A percentile compares a stretch with the other conserved stretches of the same genome.
Evolutionary conservation across 2,888 invertebrate genomes (phyloP).

Genomic region (Xestobium rufovillosum): DNA sequence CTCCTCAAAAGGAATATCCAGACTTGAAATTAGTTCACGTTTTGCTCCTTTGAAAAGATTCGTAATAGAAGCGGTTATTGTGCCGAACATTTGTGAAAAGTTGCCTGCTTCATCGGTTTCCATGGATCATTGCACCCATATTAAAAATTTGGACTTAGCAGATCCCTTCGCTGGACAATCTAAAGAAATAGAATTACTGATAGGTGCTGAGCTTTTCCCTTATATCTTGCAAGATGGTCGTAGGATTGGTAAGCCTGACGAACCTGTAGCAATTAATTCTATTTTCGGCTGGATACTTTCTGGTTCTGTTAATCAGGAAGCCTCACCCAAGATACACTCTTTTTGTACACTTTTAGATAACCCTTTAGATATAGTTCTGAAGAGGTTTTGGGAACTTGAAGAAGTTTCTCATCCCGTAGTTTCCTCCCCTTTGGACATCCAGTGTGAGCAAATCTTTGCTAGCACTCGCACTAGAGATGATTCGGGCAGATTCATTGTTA

Average conservation of each 20-base stretch:
- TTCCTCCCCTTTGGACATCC: background rate
- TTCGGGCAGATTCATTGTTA: slow-evolving; percentile 5
- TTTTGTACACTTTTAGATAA: no score
- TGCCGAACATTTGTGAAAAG: slow-evolving; percentile 4
- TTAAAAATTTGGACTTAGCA: background rate
- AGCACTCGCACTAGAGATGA: background rate
- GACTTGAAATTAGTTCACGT: background rate
- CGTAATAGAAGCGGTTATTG: background rate
- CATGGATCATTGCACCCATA: background rate
- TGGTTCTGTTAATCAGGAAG: no score
- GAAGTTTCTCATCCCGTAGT: background rate
- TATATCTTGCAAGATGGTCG: no score
- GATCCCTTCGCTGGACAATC: no score
- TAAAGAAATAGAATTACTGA: no score
- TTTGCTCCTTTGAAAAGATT: no score
- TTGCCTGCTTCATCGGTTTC: background rate
- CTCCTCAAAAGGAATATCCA: background rate
- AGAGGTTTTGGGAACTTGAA: slow-evolving; percentile 5
- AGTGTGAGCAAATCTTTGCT: slow-evolving; percentile 2
- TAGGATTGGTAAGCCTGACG: background rate
- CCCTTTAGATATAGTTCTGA: background rate
- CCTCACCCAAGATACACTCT: no score
- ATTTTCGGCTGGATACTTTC: background rate
- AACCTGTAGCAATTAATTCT: slow-evolving; percentile 2
- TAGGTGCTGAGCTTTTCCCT: no score